A percentile compares a stretch with the other conserved stretches of the same genome.
These are phyloP conservation scores for Torymus auratus DNA, from an alignment of 2,888 invertebrate genomes.

Conservation along the genomic window DNA sequence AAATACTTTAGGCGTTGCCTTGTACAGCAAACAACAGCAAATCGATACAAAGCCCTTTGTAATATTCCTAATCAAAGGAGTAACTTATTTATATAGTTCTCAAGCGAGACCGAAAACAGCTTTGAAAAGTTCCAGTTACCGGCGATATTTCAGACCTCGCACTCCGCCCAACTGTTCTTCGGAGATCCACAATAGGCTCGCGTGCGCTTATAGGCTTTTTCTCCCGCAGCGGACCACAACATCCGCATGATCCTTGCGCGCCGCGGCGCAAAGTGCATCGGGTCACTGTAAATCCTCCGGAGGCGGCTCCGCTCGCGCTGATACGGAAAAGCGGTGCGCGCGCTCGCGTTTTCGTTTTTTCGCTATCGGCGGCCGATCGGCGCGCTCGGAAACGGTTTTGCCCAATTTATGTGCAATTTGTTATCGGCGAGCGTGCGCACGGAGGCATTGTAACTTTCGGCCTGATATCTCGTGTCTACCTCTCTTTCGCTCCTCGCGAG, in stretches of 20 bases:
- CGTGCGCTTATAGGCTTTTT: not conserved
- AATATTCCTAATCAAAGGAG: no score
- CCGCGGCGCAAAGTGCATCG: constrained; percentile 27
- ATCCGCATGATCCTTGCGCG: not conserved
- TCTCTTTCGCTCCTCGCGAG: constrained; percentile 1
- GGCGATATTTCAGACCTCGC: no score
- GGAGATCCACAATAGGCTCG: no score
- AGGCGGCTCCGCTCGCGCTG: not conserved
- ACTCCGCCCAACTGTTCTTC: no score
- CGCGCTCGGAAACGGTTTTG: constrained; percentile 32
- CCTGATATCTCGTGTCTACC: constrained; percentile 39
- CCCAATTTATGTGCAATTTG: constrained; percentile 54
- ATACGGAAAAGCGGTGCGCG: not conserved
- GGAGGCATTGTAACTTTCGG: constrained; percentile 30
- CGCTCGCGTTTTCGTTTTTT: not conserved
- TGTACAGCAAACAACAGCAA: no score
- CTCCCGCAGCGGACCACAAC: not conserved
- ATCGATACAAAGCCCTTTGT: no score
- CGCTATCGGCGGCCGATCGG: not conserved
- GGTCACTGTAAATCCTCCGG: constrained; percentile 31
- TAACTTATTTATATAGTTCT: no score
- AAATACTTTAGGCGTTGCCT: no score
- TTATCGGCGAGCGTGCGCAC: constrained; percentile 8
- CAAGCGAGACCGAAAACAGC: no score
- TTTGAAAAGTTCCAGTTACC: no score